Percentiles rank a stretch among this genome's conserved stretches.
Evolutionary conservation across 2,888 invertebrate genomes (phyloP).

Genomic region (Cataglyphis rosenhaueri): DNA sequence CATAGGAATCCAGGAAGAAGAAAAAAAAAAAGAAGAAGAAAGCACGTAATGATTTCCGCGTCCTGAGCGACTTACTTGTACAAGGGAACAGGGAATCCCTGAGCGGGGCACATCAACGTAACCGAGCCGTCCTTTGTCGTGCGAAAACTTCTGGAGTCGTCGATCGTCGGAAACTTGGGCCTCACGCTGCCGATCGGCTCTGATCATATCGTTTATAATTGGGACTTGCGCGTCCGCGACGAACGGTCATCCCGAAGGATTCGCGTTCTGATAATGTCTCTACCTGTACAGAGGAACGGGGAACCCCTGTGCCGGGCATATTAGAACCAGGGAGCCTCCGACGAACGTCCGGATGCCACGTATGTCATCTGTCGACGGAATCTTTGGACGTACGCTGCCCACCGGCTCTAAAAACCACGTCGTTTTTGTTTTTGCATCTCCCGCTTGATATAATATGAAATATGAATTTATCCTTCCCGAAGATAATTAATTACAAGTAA

Average conservation of each 20-base stretch:
- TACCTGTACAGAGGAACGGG: slow-evolving; percentile 89
- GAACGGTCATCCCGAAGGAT: slow-evolving; percentile 44
- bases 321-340: slow-evolving; percentile 87
- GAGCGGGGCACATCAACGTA: slow-evolving; percentile 90
- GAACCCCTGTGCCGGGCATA: slow-evolving; percentile 90
- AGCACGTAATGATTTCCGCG: slow-evolving; percentile 19
- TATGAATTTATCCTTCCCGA: neutral
- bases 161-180: slow-evolving; percentile 87
- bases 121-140: slow-evolving; percentile 84
- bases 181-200: slow-evolving; percentile 88
- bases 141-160: slow-evolving; percentile 81
- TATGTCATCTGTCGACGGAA: slow-evolving; percentile 88
- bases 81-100: slow-evolving; percentile 88
- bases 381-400: slow-evolving; percentile 90
- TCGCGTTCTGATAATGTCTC: slow-evolving; percentile 36
- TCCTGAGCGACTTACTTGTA: slow-evolving; percentile 86
- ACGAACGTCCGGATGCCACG: slow-evolving; percentile 87
- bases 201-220: slow-evolving; percentile 69
- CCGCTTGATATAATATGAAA: neutral
- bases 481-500: neutral
- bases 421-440: slow-evolving; percentile 21
- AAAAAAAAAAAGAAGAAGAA: slow-evolving; percentile 25
- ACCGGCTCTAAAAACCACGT: slow-evolving; percentile 88
- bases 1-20: slow-evolving; percentile 47
- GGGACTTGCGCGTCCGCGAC: slow-evolving; percentile 41